Percentiles rank a stretch among this genome's conserved stretches.
Evolutionary conservation across 2,888 invertebrate species (phyloP).

Genomic region (Achlya flavicornis): DNA sequence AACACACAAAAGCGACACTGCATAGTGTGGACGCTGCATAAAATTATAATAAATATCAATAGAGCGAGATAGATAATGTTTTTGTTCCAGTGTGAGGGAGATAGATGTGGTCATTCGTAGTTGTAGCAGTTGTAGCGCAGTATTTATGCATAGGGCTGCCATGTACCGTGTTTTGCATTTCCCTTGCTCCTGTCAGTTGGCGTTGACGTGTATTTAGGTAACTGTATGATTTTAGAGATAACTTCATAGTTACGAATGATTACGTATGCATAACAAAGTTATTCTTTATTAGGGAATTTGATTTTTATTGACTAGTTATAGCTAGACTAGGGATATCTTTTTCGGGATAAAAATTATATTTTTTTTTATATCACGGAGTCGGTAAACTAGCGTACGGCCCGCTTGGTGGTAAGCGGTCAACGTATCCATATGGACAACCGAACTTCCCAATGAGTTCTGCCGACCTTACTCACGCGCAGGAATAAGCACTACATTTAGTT

Average conservation of each 20-base stretch:
- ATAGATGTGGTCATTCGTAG: constrained; percentile 49
- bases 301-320: too few species aligned
- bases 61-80: constrained; percentile 46
- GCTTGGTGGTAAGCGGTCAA: too few species aligned
- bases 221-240: constrained; percentile 16
- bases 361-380: too few species aligned
- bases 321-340: too few species aligned
- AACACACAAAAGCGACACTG: constrained; percentile 67
- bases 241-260: not conserved
- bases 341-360: too few species aligned
- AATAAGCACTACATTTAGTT: too few species aligned
- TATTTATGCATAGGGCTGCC: constrained; percentile 44
- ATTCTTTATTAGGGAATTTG: too few species aligned
- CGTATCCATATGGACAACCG: too few species aligned
- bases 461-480: too few species aligned
- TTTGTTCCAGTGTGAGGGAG: constrained; percentile 29
- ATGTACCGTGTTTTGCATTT: constrained; percentile 22
- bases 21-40: constrained; percentile 72
- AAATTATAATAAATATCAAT: constrained; percentile 81
- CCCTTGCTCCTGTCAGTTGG: constrained; percentile 36
- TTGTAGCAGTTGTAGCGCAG: constrained; percentile 30
- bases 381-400: too few species aligned
- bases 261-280: too few species aligned
- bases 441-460: too few species aligned
- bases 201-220: constrained; percentile 9